phyloP scores from a whole-genome alignment of 2,113 vertebrate genomes.

The Oryzias woworae region DNA sequence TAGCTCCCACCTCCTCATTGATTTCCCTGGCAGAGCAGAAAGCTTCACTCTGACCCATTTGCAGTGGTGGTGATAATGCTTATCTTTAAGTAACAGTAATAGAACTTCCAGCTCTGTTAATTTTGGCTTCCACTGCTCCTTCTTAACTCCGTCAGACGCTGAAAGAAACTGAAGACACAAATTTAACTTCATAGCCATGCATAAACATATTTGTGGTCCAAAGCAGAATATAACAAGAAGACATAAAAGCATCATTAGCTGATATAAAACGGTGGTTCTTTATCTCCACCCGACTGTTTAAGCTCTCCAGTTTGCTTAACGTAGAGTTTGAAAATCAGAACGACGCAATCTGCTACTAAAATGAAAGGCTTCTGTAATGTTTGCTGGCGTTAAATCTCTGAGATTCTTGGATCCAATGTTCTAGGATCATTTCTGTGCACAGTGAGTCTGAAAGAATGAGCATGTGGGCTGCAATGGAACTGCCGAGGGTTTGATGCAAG shows the following conservation, averaged over 20 bases:
- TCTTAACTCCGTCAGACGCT: slow-evolving; percentile 25
- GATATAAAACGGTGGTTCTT: background rate
- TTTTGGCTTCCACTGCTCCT: slow-evolving; percentile 30
- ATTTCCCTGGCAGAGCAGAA: slow-evolving; percentile 29
- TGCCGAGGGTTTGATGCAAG: too few relatives aligned
- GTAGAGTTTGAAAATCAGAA: too few relatives aligned
- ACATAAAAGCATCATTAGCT: background rate
- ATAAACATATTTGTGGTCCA: background rate
- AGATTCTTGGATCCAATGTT: too few relatives aligned
- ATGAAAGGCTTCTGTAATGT: background rate
- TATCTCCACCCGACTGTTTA: background rate
- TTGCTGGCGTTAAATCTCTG: too few relatives aligned
- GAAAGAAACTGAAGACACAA: background rate
- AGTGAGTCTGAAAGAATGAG: too few relatives aligned
- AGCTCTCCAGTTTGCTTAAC: background rate
- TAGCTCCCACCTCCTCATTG: slow-evolving; percentile 37
- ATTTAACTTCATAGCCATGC: slow-evolving; percentile 8
- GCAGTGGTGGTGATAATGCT: slow-evolving; percentile 36
- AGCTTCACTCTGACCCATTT: slow-evolving; percentile 61
- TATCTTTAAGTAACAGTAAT: slow-evolving; percentile 41
- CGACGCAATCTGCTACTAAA: background rate
- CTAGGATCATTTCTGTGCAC: too few relatives aligned
- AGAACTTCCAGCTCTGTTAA: slow-evolving; percentile 29
- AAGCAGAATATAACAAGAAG: background rate
- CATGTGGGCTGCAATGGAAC: too few relatives aligned